Conservation (phyloP, 2,113 vertebrate genomes). For the Apeltes quadracus region DNA sequence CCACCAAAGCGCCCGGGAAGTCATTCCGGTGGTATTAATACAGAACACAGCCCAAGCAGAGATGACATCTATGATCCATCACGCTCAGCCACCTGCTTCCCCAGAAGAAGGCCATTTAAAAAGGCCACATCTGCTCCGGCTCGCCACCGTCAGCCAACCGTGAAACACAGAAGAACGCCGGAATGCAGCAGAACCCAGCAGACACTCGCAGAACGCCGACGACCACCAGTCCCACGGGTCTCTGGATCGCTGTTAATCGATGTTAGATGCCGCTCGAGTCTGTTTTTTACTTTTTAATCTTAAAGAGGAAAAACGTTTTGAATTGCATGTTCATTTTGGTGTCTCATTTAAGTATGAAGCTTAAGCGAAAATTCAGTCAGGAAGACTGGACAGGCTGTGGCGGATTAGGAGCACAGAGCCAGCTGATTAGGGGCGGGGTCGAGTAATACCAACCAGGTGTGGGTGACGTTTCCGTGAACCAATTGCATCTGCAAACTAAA, state of each 20-base stretch:
- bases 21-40: slow-evolving; percentile 57
- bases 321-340: too few species aligned
- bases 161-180: slow-evolving; percentile 34
- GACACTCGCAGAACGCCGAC: not conserved
- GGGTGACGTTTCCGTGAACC: too few species aligned
- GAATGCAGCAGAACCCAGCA: slow-evolving; percentile 15
- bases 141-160: slow-evolving; percentile 43
- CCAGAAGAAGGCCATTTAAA: slow-evolving; percentile 76
- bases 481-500: too few species aligned
- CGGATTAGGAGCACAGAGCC: too few species aligned
- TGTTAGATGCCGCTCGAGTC: not conserved
- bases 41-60: slow-evolving; percentile 61
- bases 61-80: slow-evolving; percentile 73
- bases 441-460: too few species aligned
- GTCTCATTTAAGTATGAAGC: too few species aligned
- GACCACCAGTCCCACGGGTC: not conserved
- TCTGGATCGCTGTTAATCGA: not conserved
- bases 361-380: too few species aligned
- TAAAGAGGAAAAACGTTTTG: not conserved
- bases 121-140: slow-evolving; percentile 73
- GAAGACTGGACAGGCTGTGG: too few species aligned
- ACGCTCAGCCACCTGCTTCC: slow-evolving; percentile 77
- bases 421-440: too few species aligned
- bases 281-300: not conserved
- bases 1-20: slow-evolving; percentile 33